Base-by-base conservation (phyloP, 2,797 vertebrate species). In the Sebastes kiyomatsui region DNA sequence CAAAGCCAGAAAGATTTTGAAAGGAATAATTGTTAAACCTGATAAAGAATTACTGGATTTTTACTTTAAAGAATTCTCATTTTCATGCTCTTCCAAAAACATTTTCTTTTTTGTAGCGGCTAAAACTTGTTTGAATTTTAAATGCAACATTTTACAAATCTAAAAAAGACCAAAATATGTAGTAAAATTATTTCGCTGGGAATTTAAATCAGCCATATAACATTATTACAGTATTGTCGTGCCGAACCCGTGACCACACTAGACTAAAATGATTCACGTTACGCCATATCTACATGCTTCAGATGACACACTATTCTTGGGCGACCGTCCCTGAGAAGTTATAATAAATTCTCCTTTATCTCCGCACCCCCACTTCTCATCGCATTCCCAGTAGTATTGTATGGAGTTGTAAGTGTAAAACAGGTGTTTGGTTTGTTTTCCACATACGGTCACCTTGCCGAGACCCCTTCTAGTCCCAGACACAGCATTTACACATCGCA, bases 381-480 rank as follows among this genome's bases (percentile, higher is more conserved):
- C 56, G 1, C 13, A 78, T 73, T 82, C 56, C 68, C 64, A 77
- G 27, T 83, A n/a, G 49, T 52, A 66, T 77, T 83, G 71, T 66
- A 9, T 33, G 4, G 67, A 77, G 56, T 56, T 77, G 33, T 82
- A 38, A 59, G 84, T 68, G 78, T 13, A 35, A 86, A 93, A 96
- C 96, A 96, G 96, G 95, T 96, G 96, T 82, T 82, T 90, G 87
- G 83, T 85, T 90, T 93, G 92, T 93, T 94, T 94, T 93, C 80
- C 76, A 80, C 79, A 76, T 80, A 80, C 84, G 42, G 82, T 89
- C 90, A 90, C 87, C 90, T 91, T 77, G 72, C 82, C 61, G 71
- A 85, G 87, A 84, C 87, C 87, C 71, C 87, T 59, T 58, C 87
- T 77, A 59, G 89, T 86, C 86, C 89, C 90, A 96, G 93, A 95